Percentiles rank a stretch among this genome's conserved stretches.
Evolutionary conservation across 2,797 vertebrate genomes (phyloP).

Genomic region (Enteromius anoplus): DNA sequence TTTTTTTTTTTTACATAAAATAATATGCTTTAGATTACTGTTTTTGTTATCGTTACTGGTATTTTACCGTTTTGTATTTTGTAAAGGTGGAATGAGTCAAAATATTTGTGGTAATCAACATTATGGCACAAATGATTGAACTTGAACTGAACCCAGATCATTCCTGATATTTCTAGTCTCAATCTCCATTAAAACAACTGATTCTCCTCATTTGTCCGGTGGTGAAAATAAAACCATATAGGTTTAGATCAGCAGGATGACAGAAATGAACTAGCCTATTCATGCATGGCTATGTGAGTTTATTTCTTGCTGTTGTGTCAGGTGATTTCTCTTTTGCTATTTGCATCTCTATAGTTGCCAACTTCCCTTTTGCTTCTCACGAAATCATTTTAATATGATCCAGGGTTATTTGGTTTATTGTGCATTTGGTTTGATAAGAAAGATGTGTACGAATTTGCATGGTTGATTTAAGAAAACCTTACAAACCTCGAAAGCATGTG

Average conservation of each 20-base stretch:
- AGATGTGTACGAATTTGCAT: constrained; percentile 33
- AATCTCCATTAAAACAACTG: not conserved
- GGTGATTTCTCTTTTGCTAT: not conserved
- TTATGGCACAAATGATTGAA: not conserved
- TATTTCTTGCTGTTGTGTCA: not conserved
- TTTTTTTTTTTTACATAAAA: not conserved
- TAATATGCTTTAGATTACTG: not conserved
- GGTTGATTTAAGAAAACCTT: not conserved
- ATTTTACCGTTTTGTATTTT: not conserved
- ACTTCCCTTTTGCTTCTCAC: constrained; percentile 6
- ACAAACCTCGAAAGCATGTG: not conserved
- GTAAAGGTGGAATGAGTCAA: not conserved
- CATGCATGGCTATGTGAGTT: not conserved
- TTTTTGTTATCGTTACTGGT: no score
- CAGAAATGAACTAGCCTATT: not conserved
- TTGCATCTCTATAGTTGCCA: not conserved
- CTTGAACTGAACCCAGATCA: not conserved
- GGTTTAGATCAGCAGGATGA: not conserved
- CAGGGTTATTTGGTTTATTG: not conserved
- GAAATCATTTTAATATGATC: constrained; percentile 20
- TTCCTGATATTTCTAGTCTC: not conserved
- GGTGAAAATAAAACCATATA: not conserved
- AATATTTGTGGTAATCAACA: not conserved
- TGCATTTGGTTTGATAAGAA: constrained; percentile 3
- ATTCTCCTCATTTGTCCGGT: not conserved